phyloP scores from a whole-genome alignment of 1,140 invertebrate genomes.

The Thrips palmi region DNA sequence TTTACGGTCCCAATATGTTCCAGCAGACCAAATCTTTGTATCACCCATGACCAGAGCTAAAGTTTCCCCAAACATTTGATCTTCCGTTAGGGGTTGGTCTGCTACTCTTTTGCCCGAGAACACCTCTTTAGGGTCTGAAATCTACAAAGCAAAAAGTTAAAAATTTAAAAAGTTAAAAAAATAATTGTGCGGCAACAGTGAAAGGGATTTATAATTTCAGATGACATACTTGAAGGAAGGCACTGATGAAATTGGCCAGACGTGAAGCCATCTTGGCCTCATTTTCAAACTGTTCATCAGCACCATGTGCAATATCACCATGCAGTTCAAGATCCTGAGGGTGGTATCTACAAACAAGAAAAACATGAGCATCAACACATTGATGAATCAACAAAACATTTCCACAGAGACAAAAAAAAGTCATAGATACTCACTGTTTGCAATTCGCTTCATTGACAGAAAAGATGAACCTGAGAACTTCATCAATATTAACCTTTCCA shows the following conservation, averaged over 20 bases:
- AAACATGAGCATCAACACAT: not conserved
- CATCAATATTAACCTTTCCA: constrained; percentile 52
- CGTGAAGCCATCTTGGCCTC: constrained; percentile 89
- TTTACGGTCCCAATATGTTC: constrained; percentile 87
- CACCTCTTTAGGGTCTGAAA: constrained; percentile 83
- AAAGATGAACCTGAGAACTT: constrained; percentile 52
- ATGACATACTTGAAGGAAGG: constrained; percentile 60
- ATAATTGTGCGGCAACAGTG: constrained; percentile 1
- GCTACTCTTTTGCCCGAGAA: constrained; percentile 81
- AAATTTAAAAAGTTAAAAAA: not conserved
- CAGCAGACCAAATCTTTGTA: constrained; percentile 77
- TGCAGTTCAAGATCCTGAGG: constrained; percentile 53
- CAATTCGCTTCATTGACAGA: constrained; percentile 54
- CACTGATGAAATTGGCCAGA: constrained; percentile 86
- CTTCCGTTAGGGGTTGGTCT: constrained; percentile 73
- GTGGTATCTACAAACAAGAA: constrained; percentile 33
- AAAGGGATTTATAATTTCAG: not conserved
- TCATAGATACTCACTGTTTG: constrained; percentile 29
- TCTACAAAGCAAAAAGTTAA: constrained; percentile 30
- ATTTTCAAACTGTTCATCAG: constrained; percentile 76
- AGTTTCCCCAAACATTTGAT: constrained; percentile 89
- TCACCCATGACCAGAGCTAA: constrained; percentile 79
- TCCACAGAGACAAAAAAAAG: not conserved
- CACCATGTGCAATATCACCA: constrained; percentile 71
- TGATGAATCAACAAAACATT: not conserved